Evolutionary conservation across 1,140 invertebrate genomes (phyloP).

Genomic region (Stenopsyche tienmushanensis): DNA sequence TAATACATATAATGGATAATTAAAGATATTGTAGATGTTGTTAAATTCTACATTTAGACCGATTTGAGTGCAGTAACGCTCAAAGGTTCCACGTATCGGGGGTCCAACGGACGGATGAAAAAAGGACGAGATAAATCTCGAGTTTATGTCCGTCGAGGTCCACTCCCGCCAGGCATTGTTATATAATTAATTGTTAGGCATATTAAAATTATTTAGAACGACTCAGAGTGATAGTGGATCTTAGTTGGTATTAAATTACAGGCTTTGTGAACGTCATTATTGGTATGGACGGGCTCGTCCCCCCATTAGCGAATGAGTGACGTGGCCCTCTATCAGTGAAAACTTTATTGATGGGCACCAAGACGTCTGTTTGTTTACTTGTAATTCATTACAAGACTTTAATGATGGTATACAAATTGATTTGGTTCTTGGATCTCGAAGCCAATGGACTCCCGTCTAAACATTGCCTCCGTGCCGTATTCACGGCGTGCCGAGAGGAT

Average conservation of each 20-base stretch:
- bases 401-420: constrained; percentile 23
- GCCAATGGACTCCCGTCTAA: neutral
- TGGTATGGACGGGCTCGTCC: neutral
- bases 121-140: no score
- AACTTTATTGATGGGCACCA: constrained; percentile 28
- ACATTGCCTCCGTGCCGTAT: neutral
- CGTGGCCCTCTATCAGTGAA: constrained; percentile 16
- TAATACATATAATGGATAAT: no score
- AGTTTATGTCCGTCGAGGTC: no score
- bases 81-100: no score
- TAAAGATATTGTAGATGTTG: no score
- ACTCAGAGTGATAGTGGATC: neutral
- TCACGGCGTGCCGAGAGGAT: no score
- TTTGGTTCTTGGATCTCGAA: neutral
- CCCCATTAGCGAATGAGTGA: constrained; percentile 36
- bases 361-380: constrained; percentile 29
- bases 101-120: no score
- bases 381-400: constrained; percentile 27
- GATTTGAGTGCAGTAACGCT: no score
- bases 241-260: constrained; percentile 16
- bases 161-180: constrained; percentile 28
- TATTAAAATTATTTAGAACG: constrained; percentile 28
- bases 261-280: constrained; percentile 8
- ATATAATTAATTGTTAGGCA: constrained; percentile 30
- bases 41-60: no score